Base-by-base conservation (phyloP, 1,140 invertebrate species). In the Macrosteles quadrilineatus region DNA sequence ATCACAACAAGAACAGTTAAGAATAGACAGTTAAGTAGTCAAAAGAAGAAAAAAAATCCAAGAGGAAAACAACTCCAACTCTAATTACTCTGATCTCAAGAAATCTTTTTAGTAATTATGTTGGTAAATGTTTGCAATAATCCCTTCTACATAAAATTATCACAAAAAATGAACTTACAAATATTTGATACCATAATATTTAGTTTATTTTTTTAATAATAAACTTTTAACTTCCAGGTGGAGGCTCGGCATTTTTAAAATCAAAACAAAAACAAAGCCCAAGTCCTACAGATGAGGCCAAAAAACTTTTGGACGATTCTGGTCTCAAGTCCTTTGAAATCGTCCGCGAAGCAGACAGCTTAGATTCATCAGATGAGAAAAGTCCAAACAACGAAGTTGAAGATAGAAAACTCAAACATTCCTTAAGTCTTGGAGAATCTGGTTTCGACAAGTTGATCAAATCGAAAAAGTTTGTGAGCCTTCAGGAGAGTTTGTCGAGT, bases 231-330 rank as follows among this genome's bases (percentile, higher is more conserved):
- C 32, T 29, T 64, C 3, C 12, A 71, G 69, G 69, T 67, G 69
- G 63, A 11, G 69, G 69, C 29, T 71, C 69, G 23, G 50, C 65
- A 55, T 71, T 71, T 40, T 29, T 71, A 62, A 71, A 71, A 45
- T 67, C 69, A 4, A 66, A 66, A 19, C 62, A 71, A 29, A 71
- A 71, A 21, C 25, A 25, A 27, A 40, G 1, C 6, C 27, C 53
- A 19, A 29, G 47, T 62, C 45, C 67, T 19, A 19, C 67, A 21
- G 43, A 66, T 21, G 63, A 66, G 17, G 12, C 23, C 1, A 40
- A 66, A 25, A 2, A 9, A 29, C 25, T 23, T 2, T 23, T 53
- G n/a, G 45, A 47, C 3, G 62, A 23, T 19, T 36, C 55, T 11
- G 50, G 30, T n/a, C 17, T 40, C 36, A 36, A 36, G 14, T 36